Evolutionary conservation across 2,888 invertebrate species (phyloP).

Genomic region (Trileptium ribeirensis): DNA sequence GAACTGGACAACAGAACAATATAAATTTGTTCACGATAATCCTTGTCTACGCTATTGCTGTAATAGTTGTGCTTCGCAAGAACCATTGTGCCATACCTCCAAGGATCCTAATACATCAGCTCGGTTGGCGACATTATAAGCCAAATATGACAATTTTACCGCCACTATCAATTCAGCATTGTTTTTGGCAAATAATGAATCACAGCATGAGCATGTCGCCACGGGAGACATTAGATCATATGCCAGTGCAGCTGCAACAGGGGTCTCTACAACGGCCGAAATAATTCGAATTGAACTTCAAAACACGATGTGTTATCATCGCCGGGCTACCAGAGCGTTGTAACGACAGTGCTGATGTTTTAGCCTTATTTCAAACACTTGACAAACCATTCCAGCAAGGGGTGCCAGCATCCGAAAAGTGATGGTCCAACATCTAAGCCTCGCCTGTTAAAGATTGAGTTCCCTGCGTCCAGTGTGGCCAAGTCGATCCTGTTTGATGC

Average conservation of each 20-base stretch:
- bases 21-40: neutral
- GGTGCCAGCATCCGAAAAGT: neutral
- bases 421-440: neutral
- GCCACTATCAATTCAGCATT: neutral
- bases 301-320: neutral
- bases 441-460: neutral
- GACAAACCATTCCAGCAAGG: neutral
- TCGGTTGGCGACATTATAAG: no score
- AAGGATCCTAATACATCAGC: no score
- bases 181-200: neutral
- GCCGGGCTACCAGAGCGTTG: neutral
- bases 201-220: neutral
- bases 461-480: neutral
- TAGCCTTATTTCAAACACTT: neutral
- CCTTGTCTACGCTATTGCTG: neutral
- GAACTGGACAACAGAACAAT: neutral
- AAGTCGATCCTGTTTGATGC: neutral
- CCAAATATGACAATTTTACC: neutral
- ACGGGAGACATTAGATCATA: neutral
- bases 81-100: no score
- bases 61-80: neutral
- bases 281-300: neutral
- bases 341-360: neutral
- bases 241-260: neutral
- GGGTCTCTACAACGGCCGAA: neutral